A percentile compares a stretch with the other conserved stretches of the same genome.
Conservation (phyloP, 2,888 invertebrate genomes). For the Dynastes maya region DNA sequence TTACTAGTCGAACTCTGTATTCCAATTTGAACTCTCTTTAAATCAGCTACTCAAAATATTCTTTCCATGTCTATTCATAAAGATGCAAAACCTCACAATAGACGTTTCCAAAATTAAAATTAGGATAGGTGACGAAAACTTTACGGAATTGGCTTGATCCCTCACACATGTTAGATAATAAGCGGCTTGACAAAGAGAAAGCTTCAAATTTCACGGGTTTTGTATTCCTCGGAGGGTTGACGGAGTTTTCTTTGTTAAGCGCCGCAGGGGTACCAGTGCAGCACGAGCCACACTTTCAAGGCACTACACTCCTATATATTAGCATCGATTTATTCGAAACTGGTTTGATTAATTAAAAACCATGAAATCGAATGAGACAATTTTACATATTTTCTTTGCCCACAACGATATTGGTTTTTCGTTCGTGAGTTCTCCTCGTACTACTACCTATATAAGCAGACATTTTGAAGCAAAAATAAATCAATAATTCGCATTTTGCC, state of each 20-base stretch:
- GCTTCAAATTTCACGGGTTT: constrained; percentile 61
- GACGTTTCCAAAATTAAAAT: neutral
- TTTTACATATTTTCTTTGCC: neutral
- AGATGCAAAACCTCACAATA: too few species aligned
- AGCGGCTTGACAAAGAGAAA: constrained; percentile 60
- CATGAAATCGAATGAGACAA: constrained; percentile 15
- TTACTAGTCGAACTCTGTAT: too few species aligned
- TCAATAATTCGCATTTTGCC: constrained; percentile 45
- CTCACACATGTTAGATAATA: constrained; percentile 56
- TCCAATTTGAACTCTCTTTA: too few species aligned
- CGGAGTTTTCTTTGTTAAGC: constrained; percentile 60
- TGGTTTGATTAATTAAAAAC: constrained; percentile 41
- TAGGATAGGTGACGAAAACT: constrained; percentile 56
- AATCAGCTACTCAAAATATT: too few species aligned
- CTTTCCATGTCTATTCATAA: too few species aligned
- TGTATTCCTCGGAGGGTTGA: constrained; percentile 59
- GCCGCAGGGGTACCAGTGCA: constrained; percentile 57
- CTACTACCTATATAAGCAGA: neutral
- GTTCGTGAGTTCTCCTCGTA: constrained; percentile 1
- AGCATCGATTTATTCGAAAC: constrained; percentile 30
- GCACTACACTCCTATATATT: neutral
- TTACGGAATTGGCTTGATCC: constrained; percentile 58
- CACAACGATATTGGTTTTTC: neutral
- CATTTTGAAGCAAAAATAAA: constrained; percentile 3
- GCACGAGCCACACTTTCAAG: constrained; percentile 60